Base-by-base conservation (phyloP, 1,140 invertebrate genomes). In the Chrysoperla carnea region DNA sequence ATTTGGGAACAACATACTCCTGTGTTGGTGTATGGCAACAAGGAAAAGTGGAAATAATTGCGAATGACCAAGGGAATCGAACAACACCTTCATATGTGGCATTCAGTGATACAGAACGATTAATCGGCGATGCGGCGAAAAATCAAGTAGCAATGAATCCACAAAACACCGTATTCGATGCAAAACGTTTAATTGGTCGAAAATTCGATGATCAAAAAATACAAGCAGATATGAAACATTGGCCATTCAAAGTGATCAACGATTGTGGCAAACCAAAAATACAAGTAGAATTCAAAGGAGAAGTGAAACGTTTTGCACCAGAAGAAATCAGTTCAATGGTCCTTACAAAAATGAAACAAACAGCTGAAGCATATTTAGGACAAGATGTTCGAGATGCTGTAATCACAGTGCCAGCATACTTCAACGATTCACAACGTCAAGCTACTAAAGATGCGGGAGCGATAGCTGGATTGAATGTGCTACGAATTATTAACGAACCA, bases 21-120 rank as follows among this genome's bases (percentile, higher is more conserved):
- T 85, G 83, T 49, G 82, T 87, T 7, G 83, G 79, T 36, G 81
- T 85, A 3, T 86, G 74, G 65, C 77, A 84, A 51, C 72, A 90
- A 55, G 87, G 84, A 39, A 89, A 87, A 62, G 80, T 92, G 36
- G 87, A 91, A 62, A 91, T 92, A 54, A 90, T 93, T 52, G 87
- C 87, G 53, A 93, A 94, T 58, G 89, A 93, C 58, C 87, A 91
- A 67, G 90, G 89, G 14, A 93, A 93, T 64, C 66, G 88, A 37
- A 93, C 87, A 23, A 92, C 88, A 33, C 87, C 87, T 6, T 83
- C 80, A 42, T 93, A 91, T 63, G 88, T 94, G 33, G 88, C 85
- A 1, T 81, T 89, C 60, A 85, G 78, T 1, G 83, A 88, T 46
- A 79, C 75, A 0, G 84, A 89, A 56, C 61, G 81, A 2, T 63